Conservation (phyloP, 1,140 invertebrate species). For the Chironomus striatipennis region DNA sequence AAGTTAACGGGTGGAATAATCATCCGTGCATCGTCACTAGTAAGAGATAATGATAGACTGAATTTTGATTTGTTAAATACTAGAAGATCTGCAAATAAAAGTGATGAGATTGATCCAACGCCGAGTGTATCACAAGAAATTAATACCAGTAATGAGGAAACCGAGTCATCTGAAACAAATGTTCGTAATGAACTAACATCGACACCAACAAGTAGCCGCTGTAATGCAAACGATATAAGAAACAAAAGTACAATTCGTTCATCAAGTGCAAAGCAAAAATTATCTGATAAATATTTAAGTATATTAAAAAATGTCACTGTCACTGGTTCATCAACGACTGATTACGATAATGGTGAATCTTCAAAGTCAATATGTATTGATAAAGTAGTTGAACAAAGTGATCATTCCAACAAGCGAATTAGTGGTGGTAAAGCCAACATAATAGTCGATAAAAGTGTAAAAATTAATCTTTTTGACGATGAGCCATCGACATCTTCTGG, state of each 20-base stretch:
- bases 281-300: conserved; percentile 23
- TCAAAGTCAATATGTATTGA: background rate
- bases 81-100: conserved; percentile 10
- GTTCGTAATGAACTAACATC: conserved; percentile 20
- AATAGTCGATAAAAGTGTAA: background rate
- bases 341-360: conserved; percentile 18
- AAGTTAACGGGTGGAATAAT: conserved; percentile 36
- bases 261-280: conserved; percentile 22
- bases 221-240: conserved; percentile 4
- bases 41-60: conserved; percentile 34
- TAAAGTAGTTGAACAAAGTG: background rate
- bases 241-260: conserved; percentile 23
- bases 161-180: background rate
- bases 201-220: conserved; percentile 25
- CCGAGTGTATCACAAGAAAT: no score
- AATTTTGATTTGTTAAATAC: conserved; percentile 30
- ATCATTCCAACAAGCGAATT: background rate
- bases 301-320: background rate
- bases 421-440: background rate
- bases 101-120: conserved; percentile 20
- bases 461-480: conserved; percentile 12
- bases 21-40: conserved; percentile 33
- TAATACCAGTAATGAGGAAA: background rate
- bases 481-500: background rate
- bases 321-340: background rate